A percentile compares a stretch with the other conserved stretches of the same genome.
Conservation (phyloP, 1,140 invertebrate genomes). For the Drosophila ficusphila region DNA sequence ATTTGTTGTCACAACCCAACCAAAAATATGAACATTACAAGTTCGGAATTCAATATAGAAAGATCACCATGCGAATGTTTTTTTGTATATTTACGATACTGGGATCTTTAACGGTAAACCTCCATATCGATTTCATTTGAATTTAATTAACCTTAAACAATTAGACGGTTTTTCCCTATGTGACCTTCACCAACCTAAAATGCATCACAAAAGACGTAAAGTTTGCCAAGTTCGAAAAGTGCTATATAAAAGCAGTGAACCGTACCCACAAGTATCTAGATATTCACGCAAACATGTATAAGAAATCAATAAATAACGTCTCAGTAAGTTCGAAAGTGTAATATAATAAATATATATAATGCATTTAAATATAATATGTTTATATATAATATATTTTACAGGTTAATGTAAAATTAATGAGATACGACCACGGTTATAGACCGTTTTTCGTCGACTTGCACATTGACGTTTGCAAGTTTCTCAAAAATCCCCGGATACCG, state of each 20-base stretch:
- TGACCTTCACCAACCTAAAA: slow-evolving; percentile 50
- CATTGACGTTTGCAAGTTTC: slow-evolving; percentile 37
- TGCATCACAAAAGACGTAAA: slow-evolving; percentile 1
- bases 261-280: slow-evolving; percentile 45
- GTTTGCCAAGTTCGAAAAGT: slow-evolving; percentile 8
- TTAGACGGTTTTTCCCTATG: slow-evolving; percentile 1
- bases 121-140: no score
- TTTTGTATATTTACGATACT: background rate
- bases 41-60: background rate
- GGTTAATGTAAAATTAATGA: slow-evolving; percentile 29
- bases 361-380: no score
- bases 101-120: no score
- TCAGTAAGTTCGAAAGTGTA: slow-evolving; percentile 10
- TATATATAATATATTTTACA: background rate
- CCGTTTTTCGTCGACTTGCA: slow-evolving; percentile 35
- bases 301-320: slow-evolving; percentile 5
- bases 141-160: background rate
- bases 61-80: background rate
- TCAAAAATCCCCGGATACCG: slow-evolving; percentile 8
- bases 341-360: no score
- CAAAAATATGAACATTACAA: no score
- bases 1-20: background rate
- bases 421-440: slow-evolving; percentile 48
- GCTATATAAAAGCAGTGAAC: slow-evolving; percentile 51
- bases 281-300: slow-evolving; percentile 3